Evolutionary conservation across 2,113 vertebrate genomes (phyloP).

Genomic region (Antechinus stuartii): DNA sequence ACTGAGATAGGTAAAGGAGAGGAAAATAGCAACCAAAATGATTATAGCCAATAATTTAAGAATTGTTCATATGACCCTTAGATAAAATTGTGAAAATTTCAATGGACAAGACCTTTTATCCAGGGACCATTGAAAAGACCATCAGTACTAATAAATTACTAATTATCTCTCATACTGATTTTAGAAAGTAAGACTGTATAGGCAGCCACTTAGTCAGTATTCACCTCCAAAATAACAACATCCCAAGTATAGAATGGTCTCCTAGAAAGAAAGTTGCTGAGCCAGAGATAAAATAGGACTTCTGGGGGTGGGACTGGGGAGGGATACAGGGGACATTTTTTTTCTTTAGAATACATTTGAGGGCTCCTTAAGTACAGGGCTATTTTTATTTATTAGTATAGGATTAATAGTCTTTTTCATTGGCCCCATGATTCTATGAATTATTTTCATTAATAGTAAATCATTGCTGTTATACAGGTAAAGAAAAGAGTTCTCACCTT

Average conservation of each 20-base stretch:
- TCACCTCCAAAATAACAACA: neutral
- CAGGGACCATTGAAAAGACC: neutral
- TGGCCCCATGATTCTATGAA: neutral
- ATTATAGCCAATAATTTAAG: neutral
- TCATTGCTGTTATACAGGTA: neutral
- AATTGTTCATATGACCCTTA: neutral
- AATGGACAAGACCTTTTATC: neutral
- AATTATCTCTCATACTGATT: neutral
- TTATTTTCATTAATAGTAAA: neutral
- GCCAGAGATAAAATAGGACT: neutral
- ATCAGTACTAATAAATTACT: neutral
- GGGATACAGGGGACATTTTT: neutral
- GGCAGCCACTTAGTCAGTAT: neutral
- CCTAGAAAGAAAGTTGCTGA: constrained; percentile 1
- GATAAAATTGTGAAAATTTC: neutral
- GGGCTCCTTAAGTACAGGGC: neutral
- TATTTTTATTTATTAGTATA: neutral
- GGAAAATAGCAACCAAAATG: neutral
- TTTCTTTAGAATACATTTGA: constrained; percentile 3
- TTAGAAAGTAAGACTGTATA: neutral
- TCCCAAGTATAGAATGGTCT: neutral
- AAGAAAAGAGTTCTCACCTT: neutral
- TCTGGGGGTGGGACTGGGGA: neutral
- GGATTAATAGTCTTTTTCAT: neutral
- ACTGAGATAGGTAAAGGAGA: neutral